phyloP scores from a whole-genome alignment of 2,888 invertebrate species.

The Ernsta delagoae region DNA sequence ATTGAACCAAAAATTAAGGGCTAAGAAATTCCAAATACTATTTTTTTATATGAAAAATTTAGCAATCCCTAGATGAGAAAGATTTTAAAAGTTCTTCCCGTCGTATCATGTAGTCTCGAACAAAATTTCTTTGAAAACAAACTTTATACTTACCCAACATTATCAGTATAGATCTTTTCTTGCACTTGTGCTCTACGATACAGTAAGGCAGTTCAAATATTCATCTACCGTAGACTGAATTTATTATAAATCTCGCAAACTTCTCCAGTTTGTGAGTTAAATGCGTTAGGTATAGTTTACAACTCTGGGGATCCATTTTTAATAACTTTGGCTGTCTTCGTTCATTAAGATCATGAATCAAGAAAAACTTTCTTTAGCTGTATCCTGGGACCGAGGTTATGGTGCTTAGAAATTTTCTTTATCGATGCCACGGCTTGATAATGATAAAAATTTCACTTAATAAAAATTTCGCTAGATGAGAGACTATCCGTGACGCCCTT shows the following conservation, averaged over 20 bases:
- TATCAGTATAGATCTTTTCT: conserved; percentile 12
- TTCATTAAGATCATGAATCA: conserved; percentile 39
- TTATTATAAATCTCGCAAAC: conserved; percentile 43
- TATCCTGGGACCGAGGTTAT: conserved; percentile 13
- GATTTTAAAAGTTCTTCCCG: neutral
- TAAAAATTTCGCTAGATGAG: too few species aligned
- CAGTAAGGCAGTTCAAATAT: conserved; percentile 39
- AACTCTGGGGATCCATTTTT: conserved; percentile 51
- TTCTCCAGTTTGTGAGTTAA: conserved; percentile 46
- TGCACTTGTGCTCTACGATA: conserved; percentile 9
- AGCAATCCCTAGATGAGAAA: neutral
- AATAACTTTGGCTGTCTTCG: conserved; percentile 45
- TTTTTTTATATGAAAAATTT: too few species aligned
- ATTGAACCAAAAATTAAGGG: too few species aligned
- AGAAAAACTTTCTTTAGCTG: conserved; percentile 21
- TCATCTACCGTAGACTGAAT: conserved; percentile 41
- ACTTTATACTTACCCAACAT: conserved; percentile 4
- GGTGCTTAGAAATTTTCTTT: conserved; percentile 12
- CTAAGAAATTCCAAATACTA: too few species aligned
- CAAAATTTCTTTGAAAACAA: neutral
- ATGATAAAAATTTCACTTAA: neutral
- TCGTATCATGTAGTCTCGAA: neutral
- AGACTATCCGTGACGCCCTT: too few species aligned
- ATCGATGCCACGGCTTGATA: neutral
- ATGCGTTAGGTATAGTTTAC: conserved; percentile 47